phyloP scores from a whole-genome alignment of 2,113 vertebrate genomes.

The Crotalus helleri region DNA sequence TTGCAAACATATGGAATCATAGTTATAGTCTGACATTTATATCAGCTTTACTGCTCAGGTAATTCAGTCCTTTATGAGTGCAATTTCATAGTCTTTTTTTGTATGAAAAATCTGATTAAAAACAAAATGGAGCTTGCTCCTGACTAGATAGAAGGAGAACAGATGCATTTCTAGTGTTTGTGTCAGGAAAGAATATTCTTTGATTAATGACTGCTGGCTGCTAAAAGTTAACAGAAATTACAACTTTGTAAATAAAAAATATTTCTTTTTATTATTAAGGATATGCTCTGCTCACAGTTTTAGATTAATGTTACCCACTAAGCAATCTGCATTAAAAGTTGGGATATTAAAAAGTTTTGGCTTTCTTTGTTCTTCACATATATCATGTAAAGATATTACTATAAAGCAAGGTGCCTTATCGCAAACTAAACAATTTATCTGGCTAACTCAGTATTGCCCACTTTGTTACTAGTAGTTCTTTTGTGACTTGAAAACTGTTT shows the following conservation, averaged over 20 bases:
- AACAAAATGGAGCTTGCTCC: not conserved
- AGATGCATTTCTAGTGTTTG: not conserved
- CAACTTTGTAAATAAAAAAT: not conserved
- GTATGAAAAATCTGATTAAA: not conserved
- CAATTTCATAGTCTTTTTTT: not conserved
- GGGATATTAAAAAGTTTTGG: not conserved
- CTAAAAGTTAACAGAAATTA: not conserved
- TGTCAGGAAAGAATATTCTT: not conserved
- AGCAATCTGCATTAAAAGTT: not conserved
- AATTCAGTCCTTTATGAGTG: not conserved
- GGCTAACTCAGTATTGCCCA: not conserved
- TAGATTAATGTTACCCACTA: not conserved
- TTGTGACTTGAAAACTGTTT: not conserved
- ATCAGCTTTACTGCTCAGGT: slow-evolving; percentile 14
- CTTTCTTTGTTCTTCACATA: not conserved
- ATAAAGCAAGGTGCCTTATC: not conserved
- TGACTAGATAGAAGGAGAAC: not conserved
- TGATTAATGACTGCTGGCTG: not conserved
- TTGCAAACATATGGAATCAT: not conserved
- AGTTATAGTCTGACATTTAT: not conserved
- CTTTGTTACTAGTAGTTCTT: not conserved
- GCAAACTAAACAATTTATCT: not conserved
- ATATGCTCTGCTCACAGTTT: not conserved
- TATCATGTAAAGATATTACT: not conserved
- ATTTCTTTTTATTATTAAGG: not conserved